These are phyloP conservation scores for Tribolium madens DNA, from an alignment of 1,140 invertebrate species.

Conservation along the genomic window DNA sequence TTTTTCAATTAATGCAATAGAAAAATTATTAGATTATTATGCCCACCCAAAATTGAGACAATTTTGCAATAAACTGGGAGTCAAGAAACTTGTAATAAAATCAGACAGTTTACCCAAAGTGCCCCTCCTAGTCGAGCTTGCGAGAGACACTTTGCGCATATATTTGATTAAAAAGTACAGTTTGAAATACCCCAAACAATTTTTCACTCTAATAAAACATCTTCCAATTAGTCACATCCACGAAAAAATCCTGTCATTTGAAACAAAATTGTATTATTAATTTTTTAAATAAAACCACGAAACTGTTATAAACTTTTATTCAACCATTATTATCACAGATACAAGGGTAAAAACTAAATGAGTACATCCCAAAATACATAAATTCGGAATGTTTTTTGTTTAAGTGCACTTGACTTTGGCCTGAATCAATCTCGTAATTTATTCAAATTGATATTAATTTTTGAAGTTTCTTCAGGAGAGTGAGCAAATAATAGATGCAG, in stretches of 20 bases:
- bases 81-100: neutral
- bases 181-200: neutral
- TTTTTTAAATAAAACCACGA: neutral
- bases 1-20: neutral
- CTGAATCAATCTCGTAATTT: constrained; percentile 41
- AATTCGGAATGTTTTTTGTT: constrained; percentile 18
- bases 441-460: constrained; percentile 50
- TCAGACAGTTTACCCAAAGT: neutral
- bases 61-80: neutral
- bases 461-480: constrained; percentile 41
- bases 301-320: neutral
- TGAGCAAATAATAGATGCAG: constrained; percentile 59
- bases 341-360: constrained; percentile 5
- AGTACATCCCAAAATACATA: constrained; percentile 2
- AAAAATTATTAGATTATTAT: neutral
- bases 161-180: neutral
- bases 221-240: neutral
- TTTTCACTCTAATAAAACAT: neutral
- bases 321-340: constrained; percentile 16
- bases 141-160: neutral
- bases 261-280: neutral
- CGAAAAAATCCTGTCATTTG: constrained; percentile 4
- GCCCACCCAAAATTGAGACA: neutral
- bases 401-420: constrained; percentile 12
- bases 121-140: neutral